Percentiles rank a stretch among this genome's conserved stretches.
Conservation (phyloP, 2,113 vertebrate species). For the Vulpes vulpes region DNA sequence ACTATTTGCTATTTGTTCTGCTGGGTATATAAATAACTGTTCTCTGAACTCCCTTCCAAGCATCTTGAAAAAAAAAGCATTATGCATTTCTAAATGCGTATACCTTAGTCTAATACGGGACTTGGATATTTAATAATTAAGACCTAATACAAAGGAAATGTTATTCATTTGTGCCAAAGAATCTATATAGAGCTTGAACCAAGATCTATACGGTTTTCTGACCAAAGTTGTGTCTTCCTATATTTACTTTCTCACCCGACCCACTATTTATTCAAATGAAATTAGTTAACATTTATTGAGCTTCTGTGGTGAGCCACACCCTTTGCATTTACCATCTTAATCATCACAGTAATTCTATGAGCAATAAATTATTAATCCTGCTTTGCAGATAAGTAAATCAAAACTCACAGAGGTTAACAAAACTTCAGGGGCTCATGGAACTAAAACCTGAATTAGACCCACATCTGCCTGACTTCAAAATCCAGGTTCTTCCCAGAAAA, state of each 20-base stretch:
- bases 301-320: neutral
- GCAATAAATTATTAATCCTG: neutral
- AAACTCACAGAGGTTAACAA: neutral
- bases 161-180: neutral
- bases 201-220: neutral
- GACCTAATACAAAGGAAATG: neutral
- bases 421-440: neutral
- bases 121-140: neutral
- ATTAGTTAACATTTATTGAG: neutral
- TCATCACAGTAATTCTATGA: neutral
- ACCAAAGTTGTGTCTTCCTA: neutral
- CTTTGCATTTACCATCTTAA: neutral
- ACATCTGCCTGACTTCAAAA: neutral
- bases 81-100: neutral
- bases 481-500: neutral
- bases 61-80: slow-evolving; percentile 13
- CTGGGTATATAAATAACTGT: neutral
- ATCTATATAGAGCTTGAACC: neutral
- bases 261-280: neutral
- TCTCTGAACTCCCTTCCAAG: neutral
- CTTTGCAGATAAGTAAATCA: neutral
- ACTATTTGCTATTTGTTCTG: neutral
- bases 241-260: neutral
- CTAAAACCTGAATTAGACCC: neutral
- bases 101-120: neutral